phyloP scores from a whole-genome alignment of 2,797 vertebrate genomes.

The Enteromius viviparus region DNA sequence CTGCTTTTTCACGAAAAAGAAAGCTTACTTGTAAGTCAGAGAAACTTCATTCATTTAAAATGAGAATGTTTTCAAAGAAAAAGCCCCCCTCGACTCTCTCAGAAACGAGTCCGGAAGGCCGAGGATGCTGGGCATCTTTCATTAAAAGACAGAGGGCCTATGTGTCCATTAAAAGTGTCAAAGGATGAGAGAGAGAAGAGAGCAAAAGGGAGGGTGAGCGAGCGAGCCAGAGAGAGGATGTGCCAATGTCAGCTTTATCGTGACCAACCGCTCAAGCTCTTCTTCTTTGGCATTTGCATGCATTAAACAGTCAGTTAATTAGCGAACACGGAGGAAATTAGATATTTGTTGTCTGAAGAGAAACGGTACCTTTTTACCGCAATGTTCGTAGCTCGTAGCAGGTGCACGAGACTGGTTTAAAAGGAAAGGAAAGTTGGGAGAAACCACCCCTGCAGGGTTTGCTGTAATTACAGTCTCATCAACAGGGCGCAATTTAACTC shows the following conservation, averaged over 20 bases:
- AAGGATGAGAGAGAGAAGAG: conserved; percentile 31
- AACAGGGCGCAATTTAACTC: conserved; percentile 50
- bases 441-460: conserved; percentile 64
- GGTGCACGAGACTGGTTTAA: conserved; percentile 55
- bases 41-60: conserved; percentile 42
- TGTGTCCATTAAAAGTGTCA: conserved; percentile 44
- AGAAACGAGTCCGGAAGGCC: conserved; percentile 20
- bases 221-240: not conserved
- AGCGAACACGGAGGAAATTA: conserved; percentile 48
- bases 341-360: conserved; percentile 56
- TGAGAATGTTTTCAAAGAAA: conserved; percentile 32
- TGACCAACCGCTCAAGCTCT: not conserved
- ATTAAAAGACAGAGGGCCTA: conserved; percentile 51
- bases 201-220: conserved; percentile 19
- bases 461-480: conserved; percentile 65
- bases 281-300: conserved; percentile 32
- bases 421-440: conserved; percentile 63
- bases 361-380: conserved; percentile 52
- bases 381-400: conserved; percentile 60
- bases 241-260: conserved; percentile 37
- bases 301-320: conserved; percentile 47
- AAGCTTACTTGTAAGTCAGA: not conserved
- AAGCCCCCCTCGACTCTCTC: conserved; percentile 19
- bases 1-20: not conserved
- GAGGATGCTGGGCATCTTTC: conserved; percentile 38